Conservation (phyloP, 2,113 vertebrate species). For the Lota lota region DNA sequence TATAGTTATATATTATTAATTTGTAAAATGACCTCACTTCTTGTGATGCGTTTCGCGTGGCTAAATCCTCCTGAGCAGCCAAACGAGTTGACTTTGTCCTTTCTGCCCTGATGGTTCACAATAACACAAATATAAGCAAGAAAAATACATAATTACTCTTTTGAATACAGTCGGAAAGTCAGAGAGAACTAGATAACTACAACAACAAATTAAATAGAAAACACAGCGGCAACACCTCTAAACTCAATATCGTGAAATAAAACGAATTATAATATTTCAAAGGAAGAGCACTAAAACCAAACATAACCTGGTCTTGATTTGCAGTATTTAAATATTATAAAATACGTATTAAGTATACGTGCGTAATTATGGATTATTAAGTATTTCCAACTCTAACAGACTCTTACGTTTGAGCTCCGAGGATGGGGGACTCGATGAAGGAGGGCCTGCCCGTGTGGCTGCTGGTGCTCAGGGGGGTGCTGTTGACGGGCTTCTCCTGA, state of each 20-base stretch:
- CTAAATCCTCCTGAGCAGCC: slow-evolving; percentile 36
- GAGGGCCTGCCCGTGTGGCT: slow-evolving; percentile 71
- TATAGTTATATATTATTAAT: not conserved
- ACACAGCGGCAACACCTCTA: too few relatives aligned
- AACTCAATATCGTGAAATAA: too few relatives aligned
- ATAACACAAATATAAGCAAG: slow-evolving; percentile 1
- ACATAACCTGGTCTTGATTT: too few relatives aligned
- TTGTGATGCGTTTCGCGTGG: slow-evolving; percentile 33
- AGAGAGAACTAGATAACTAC: too few relatives aligned
- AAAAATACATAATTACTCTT: not conserved
- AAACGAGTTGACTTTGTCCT: slow-evolving; percentile 25
- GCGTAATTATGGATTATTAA: too few relatives aligned
- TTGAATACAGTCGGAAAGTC: not conserved
- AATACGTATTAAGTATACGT: too few relatives aligned
- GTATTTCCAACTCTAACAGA: too few relatives aligned
- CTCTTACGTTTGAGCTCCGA: slow-evolving; percentile 75
- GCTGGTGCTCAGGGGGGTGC: slow-evolving; percentile 78
- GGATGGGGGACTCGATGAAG: slow-evolving; percentile 82
- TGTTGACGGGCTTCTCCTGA: slow-evolving; percentile 70
- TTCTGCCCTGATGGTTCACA: slow-evolving; percentile 37
- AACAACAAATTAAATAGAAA: too few relatives aligned
- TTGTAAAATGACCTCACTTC: slow-evolving; percentile 38
- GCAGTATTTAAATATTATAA: too few relatives aligned
- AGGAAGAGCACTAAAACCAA: too few relatives aligned
- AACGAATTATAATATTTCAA: too few relatives aligned